Evolutionary conservation across 2,797 vertebrate species (phyloP), one percentile per base, ranked within the genome.

Genomic region (Bradypodion ventrale): DNA sequence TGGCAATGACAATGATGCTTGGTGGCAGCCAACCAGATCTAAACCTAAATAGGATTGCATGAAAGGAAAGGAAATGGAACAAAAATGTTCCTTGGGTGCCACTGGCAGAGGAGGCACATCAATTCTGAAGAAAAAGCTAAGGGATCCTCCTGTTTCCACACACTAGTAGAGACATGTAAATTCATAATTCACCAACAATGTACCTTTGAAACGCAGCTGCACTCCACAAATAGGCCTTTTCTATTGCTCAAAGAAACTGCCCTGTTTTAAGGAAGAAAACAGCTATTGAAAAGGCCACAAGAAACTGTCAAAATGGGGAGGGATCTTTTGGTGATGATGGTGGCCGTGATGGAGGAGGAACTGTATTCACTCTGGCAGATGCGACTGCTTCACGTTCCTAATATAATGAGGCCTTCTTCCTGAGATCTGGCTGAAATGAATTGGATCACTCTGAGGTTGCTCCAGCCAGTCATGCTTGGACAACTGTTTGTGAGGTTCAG

Each of bases 161-260:
- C 94, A 95, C 87, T 86, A 93, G 94, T 94, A 92, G 95, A 96
- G 95, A 94, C 92, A 94, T 91, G 92, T 94, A 95, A 95, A 95
- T 96, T 95, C 96, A 95, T 96, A 96, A 95, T 93, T 88, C 80
- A 92, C 94, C 95, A 95, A 96, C 95, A 96, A 96, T 96, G 95
- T 92, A 96, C 93, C 95, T 96, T 95, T 95, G 94, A 96, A 91
- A 92, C 42, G 96, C 96, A 97, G 96, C 96, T 97, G 96, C 95
- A 89, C 92, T 89, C 90, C 88, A 93, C 91, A 92, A 94, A 96
- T 95, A 92, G 93, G 79, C 93, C 88, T 94, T 95, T 95, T 92
- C 96, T 91, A 65, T 90, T 94, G 90, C 74, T 90, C 92, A 91
- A 94, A 96, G 94, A 95, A 94, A 94, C 95, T 93, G 92, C 92